Percentiles rank a stretch among this genome's conserved stretches.
phyloP scores from a whole-genome alignment of 2,113 vertebrate genomes.

The Nestor notabilis region DNA sequence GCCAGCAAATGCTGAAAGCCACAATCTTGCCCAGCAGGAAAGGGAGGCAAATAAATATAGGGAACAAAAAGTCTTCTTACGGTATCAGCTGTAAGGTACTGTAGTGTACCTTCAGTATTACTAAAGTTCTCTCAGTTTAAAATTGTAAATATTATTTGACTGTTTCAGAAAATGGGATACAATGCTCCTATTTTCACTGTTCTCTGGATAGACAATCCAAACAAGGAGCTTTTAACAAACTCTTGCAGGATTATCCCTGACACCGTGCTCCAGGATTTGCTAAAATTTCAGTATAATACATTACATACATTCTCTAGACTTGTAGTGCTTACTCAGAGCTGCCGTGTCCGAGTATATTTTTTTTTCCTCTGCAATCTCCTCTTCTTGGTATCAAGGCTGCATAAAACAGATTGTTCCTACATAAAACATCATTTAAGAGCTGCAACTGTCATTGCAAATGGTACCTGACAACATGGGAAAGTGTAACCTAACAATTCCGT shows the following conservation, averaged over 20 bases:
- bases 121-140: not conserved
- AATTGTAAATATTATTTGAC: not conserved
- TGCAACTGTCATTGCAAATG: not conserved
- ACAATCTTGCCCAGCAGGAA: not conserved
- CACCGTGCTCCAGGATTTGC: not conserved
- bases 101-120: not conserved
- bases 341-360: not conserved
- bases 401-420: not conserved
- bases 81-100: not conserved
- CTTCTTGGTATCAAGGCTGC: not conserved
- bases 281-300: not conserved
- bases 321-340: not conserved
- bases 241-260: not conserved
- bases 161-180: not conserved
- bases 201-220: not conserved
- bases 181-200: not conserved
- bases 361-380: not conserved
- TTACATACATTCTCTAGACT: not conserved
- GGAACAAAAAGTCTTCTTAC: not conserved
- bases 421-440: not conserved
- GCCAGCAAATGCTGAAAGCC: not conserved
- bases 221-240: not conserved
- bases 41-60: not conserved
- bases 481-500: not conserved
- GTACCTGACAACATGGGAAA: not conserved